A percentile compares a stretch with the other conserved stretches of the same genome.
These are phyloP conservation scores for Rhadinocentrus ornatus DNA, from an alignment of 2,797 vertebrate species.

Conservation along the genomic window DNA sequence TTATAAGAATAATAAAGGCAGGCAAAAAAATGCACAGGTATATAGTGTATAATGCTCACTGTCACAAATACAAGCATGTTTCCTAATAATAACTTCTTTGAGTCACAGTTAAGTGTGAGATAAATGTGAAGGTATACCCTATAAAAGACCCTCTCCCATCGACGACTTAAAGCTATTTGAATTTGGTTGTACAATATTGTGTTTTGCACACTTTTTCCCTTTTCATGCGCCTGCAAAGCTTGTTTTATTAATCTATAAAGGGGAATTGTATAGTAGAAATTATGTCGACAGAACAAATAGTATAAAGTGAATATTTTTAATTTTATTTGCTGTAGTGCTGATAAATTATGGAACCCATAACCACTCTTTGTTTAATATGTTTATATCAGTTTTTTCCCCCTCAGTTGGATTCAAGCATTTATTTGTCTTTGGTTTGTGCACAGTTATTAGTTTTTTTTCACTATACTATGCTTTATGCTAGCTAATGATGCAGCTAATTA, in stretches of 20 bases:
- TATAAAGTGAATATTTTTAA: slow-evolving; percentile 56
- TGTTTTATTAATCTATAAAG: slow-evolving; percentile 27
- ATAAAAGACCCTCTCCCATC: slow-evolving; percentile 22
- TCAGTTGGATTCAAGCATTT: slow-evolving; percentile 34
- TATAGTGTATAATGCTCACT: neutral
- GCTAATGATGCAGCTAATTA: slow-evolving; percentile 46
- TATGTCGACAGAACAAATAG: slow-evolving; percentile 32
- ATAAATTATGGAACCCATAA: slow-evolving; percentile 30
- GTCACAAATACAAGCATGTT: slow-evolving; percentile 1
- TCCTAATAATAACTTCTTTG: slow-evolving; percentile 9
- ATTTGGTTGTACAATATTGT: slow-evolving; percentile 49
- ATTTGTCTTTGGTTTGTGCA: slow-evolving; percentile 21
- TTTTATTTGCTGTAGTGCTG: slow-evolving; percentile 58
- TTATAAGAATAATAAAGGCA: slow-evolving; percentile 26
- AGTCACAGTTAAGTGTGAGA: slow-evolving; percentile 2
- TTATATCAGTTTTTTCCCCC: slow-evolving; percentile 21
- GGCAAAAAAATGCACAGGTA: slow-evolving; percentile 12
- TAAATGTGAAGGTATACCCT: slow-evolving; percentile 17
- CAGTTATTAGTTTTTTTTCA: neutral
- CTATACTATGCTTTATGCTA: slow-evolving; percentile 13
- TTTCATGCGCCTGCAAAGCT: slow-evolving; percentile 36
- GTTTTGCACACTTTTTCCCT: slow-evolving; percentile 59
- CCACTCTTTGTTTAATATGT: slow-evolving; percentile 12
- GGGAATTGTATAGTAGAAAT: slow-evolving; percentile 31
- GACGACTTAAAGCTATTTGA: slow-evolving; percentile 33